These are phyloP conservation scores for Anthrax anthrax DNA, from an alignment of 2,888 invertebrate genomes.

Conservation along the genomic window DNA sequence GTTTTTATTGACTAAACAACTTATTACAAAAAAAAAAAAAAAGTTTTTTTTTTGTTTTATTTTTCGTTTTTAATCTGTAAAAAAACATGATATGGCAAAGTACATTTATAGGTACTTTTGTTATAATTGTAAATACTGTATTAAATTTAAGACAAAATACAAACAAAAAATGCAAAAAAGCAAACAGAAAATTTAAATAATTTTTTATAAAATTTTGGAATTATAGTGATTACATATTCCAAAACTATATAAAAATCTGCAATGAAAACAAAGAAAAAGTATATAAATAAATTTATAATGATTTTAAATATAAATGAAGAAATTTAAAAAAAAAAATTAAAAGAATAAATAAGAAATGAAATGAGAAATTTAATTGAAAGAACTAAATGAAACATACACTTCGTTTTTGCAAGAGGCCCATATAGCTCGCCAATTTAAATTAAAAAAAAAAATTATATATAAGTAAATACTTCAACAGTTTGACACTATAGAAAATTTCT, in stretches of 20 bases:
- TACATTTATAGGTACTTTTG: too few relatives aligned
- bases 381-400: constrained; percentile 20
- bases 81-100: constrained; percentile 4
- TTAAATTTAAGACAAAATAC: constrained; percentile 5
- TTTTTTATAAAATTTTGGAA: too few relatives aligned
- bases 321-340: neutral
- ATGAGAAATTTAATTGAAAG: constrained; percentile 13
- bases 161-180: too few relatives aligned
- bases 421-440: constrained; percentile 39
- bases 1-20: constrained; percentile 10
- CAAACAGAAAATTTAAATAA: too few relatives aligned
- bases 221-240: too few relatives aligned
- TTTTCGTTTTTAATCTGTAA: constrained; percentile 1
- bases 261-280: neutral
- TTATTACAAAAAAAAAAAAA: constrained; percentile 10
- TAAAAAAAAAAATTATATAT: too few relatives aligned
- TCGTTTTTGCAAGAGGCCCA: constrained; percentile 40
- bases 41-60: constrained; percentile 5
- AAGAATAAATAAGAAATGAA: constrained; percentile 11
- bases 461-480: constrained; percentile 19
- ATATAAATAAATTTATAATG: neutral
- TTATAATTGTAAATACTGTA: constrained; percentile 6
- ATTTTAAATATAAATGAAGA: neutral
- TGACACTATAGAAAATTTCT: too few relatives aligned
- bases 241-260: neutral